phyloP scores from a whole-genome alignment of 2,797 vertebrate genomes.

The Enteromius argenteus region DNA sequence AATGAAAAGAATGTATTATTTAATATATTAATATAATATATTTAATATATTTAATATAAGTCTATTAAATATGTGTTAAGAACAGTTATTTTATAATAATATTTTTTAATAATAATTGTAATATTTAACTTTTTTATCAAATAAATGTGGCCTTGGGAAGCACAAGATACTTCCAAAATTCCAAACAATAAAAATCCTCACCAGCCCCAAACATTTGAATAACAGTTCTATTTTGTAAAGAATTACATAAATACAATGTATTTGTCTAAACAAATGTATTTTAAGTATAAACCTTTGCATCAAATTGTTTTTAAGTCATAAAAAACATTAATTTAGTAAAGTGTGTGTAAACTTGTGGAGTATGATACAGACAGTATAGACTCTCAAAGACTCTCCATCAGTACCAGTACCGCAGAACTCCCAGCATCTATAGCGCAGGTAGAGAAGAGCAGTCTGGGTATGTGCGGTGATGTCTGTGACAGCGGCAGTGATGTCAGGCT shows the following conservation, averaged over 20 bases:
- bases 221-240: neutral
- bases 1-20: no score
- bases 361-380: neutral
- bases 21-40: no score
- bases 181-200: neutral
- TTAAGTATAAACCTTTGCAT: neutral
- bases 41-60: no score
- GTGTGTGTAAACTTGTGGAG: neutral
- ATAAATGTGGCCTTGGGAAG: neutral
- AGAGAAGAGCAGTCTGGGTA: constrained; percentile 71
- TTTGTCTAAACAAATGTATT: neutral
- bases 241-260: no score
- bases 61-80: no score
- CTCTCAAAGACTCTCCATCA: neutral
- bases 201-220: neutral
- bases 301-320: neutral
- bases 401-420: neutral
- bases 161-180: neutral
- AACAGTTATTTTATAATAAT: neutral
- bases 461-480: constrained; percentile 66
- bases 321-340: neutral
- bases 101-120: neutral
- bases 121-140: neutral
- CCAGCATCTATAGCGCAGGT: constrained; percentile 64
- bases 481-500: constrained; percentile 78